Base-by-base conservation (phyloP, 2,797 vertebrate species). In the Protosalanx chinensis region DNA sequence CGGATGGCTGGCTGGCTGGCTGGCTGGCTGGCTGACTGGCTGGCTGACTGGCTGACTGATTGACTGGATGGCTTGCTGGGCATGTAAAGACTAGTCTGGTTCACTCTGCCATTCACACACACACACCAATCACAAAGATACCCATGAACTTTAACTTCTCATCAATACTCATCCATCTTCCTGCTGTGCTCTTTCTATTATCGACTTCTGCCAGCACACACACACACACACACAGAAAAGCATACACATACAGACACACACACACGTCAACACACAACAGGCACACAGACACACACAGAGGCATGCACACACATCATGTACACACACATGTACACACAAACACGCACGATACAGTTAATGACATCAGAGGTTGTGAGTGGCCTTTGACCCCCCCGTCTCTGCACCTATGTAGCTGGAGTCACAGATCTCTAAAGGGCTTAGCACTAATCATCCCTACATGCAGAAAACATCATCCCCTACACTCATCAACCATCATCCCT, bases 101-200 rank as follows among this genome's bases (percentile, higher is more conserved):
- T 59, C n/a, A n/a, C 57, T 59, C 57, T 15, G 7, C 49, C 71
- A 67, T 32, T 49, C 15, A 60, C 59, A 61, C 59, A 61, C 59
- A 61, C 27, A 61, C 59, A 29, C 30, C 2, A 56, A 68, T 68
- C 49, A 58, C 30, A 23, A 20, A 12, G 53, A 18, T 32, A 3
- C 49, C 12, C 37, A 37, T 58, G 10, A 37, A 57, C 51, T 35
- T 57, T 37, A 68, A 33, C 67, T 35, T 68, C 18, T 37, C 67
- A 37, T 68, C 67, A 59, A 58, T 68, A 37, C 12, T 10, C 53
- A 68, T 37, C 33, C 27, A 32, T 53, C 65, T n/a, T 29, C 65
- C 67, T n/a, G 53, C 32, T 35, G 67, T 37, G 33, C 8, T 32
- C 32, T 58, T 68, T 20, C 56, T 35, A 51, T 27, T 20, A 35